Evolutionary conservation across 2,797 vertebrate genomes (phyloP), one percentile per base, ranked within the genome.

Genomic region (Pyrocephalus nanus): DNA sequence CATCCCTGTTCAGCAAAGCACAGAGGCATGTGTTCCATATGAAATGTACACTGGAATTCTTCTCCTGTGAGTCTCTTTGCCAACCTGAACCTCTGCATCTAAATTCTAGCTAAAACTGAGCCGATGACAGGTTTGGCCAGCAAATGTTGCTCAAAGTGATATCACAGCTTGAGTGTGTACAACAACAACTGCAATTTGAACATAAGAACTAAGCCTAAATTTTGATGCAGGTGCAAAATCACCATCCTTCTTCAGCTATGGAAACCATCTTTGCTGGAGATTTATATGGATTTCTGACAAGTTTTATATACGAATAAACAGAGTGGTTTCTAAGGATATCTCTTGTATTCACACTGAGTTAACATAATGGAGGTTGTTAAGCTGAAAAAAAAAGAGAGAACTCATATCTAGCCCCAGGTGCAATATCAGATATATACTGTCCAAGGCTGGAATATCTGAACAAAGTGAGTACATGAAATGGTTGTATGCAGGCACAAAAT

Each of bases 381-480:
- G 2, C 1, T 71, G 22, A 15, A 60, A 57, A 76, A 60, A 51
- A 45, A 36, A 6, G 40, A 38, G 11, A 25, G 29, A 30, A 1
- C 5, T 72, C 20, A 6, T 58, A 20, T 40, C 14, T 47, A 61
- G 48, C n/a, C 14, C 18, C 34, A 23, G 42, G 22, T n/a, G 29
- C 14, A 67, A 3, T 65, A 32, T 26, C 27, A 62, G 38, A 43
- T 29, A 23, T 0, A 0, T 38, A 5, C 20, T 72, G 22, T 74
- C 22, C 34, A 61, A 86, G 82, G 23, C 2, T 76, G 57, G 27
- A 53, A 22, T 55, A 32, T 29, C 12, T 55, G 50, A 69, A n/a
- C 1, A 57, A 53, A 4, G 3, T 16, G 11, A 50, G 20, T 30
- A 11, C 6, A 18, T 29, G 21, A 61, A 54, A 62, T 42, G 23